phyloP scores from a whole-genome alignment of 2,888 invertebrate species.

The Branchellion lobata region DNA sequence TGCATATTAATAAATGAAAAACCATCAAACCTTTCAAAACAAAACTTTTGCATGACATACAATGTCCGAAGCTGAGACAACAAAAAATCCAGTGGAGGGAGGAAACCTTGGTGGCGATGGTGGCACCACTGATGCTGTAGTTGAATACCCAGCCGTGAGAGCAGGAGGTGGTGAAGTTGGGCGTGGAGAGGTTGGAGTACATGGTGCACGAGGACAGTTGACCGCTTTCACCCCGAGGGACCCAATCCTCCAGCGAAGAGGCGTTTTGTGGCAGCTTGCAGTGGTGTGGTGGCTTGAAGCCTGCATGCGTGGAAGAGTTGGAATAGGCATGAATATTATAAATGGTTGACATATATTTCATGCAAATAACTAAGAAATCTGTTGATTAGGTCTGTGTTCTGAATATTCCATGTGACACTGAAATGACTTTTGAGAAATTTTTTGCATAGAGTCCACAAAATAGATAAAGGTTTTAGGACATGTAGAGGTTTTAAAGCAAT shows the following conservation, averaged over 20 bases:
- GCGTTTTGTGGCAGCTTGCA: slow-evolving; percentile 47
- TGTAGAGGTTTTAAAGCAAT: no score
- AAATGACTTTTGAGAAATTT: not conserved
- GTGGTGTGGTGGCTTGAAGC: slow-evolving; percentile 48
- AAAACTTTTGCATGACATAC: not conserved
- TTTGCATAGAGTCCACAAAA: not conserved
- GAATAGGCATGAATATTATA: no score
- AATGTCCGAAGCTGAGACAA: not conserved
- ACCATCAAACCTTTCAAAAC: no score
- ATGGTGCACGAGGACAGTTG: slow-evolving; percentile 44
- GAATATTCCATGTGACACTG: not conserved
- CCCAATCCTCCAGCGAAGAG: slow-evolving; percentile 34
- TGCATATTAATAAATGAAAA: not conserved
- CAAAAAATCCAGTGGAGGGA: not conserved
- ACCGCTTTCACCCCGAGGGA: slow-evolving; percentile 45
- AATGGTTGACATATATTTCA: slow-evolving; percentile 4
- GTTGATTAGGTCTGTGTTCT: not conserved
- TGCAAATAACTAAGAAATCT: not conserved
- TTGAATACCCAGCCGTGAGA: slow-evolving; percentile 49
- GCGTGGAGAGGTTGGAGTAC: slow-evolving; percentile 42
- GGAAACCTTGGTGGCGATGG: slow-evolving; percentile 50
- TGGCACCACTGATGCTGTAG: slow-evolving; percentile 41
- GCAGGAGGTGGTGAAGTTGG: slow-evolving; percentile 46
- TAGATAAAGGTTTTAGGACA: no score
- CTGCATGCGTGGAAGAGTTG: not conserved